Evolutionary conservation across 2,113 vertebrate species (phyloP).

Genomic region (Tiliqua scincoides): DNA sequence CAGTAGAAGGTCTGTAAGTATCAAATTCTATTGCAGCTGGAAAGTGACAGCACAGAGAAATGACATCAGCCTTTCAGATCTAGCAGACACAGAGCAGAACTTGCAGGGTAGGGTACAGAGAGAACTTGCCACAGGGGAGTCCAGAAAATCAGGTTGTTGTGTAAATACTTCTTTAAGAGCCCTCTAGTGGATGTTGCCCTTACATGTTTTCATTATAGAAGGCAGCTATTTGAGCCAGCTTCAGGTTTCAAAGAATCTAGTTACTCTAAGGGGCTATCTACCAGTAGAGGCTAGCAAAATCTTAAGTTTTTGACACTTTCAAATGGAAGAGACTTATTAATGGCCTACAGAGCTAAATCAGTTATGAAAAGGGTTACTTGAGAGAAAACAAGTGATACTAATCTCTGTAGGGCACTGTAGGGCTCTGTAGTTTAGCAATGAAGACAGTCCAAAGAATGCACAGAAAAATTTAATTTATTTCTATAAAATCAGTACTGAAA

Average conservation of each 20-base stretch:
- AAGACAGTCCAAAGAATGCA: neutral
- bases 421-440: neutral
- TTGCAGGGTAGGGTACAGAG: neutral
- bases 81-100: too few relatives aligned
- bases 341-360: neutral
- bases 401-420: neutral
- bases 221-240: neutral
- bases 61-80: neutral
- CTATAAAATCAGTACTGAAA: neutral
- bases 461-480: neutral
- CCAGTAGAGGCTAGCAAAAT: neutral
- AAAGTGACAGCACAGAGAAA: neutral
- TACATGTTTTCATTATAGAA: neutral
- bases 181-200: slow-evolving; percentile 21
- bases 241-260: neutral
- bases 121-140: neutral
- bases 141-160: neutral
- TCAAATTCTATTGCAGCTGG: neutral
- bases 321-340: neutral
- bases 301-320: neutral
- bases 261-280: neutral
- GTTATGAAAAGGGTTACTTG: neutral
- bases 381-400: neutral
- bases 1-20: neutral
- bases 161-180: slow-evolving; percentile 6